Evolutionary conservation across 2,113 vertebrate species (phyloP).

Genomic region (Erythrocercus mccallii): DNA sequence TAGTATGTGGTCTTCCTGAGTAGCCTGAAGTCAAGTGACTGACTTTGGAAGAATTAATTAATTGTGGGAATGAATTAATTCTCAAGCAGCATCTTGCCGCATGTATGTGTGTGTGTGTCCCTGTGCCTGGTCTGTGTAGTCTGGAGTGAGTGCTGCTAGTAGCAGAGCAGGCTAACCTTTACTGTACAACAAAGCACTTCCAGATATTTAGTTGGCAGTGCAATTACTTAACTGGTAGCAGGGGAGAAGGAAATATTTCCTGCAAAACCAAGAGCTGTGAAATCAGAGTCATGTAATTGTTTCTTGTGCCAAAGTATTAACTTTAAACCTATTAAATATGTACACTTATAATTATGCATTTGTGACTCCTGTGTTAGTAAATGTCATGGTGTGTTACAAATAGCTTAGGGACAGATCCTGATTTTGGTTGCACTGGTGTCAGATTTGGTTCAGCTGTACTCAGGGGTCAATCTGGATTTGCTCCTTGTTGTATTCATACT

Average conservation of each 20-base stretch:
- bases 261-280: not conserved
- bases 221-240: not conserved
- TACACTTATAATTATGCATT: not conserved
- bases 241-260: not conserved
- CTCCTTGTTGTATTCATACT: not conserved
- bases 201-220: not conserved
- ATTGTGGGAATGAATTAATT: not conserved
- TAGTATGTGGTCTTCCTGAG: fast-evolving
- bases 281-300: fast-evolving
- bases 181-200: not conserved
- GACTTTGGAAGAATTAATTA: not conserved
- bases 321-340: not conserved
- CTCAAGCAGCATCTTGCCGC: not conserved
- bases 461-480: not conserved
- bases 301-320: not conserved
- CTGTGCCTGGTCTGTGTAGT: not conserved
- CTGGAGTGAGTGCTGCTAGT: not conserved
- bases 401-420: not conserved
- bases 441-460: not conserved
- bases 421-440: not conserved
- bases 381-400: not conserved
- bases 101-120: fast-evolving
- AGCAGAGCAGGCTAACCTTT: not conserved
- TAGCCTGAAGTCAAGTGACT: not conserved
- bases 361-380: not conserved